These are phyloP conservation scores for Mesochorus sp. DNA, from an alignment of 2,888 invertebrate species.

Conservation along the genomic window DNA sequence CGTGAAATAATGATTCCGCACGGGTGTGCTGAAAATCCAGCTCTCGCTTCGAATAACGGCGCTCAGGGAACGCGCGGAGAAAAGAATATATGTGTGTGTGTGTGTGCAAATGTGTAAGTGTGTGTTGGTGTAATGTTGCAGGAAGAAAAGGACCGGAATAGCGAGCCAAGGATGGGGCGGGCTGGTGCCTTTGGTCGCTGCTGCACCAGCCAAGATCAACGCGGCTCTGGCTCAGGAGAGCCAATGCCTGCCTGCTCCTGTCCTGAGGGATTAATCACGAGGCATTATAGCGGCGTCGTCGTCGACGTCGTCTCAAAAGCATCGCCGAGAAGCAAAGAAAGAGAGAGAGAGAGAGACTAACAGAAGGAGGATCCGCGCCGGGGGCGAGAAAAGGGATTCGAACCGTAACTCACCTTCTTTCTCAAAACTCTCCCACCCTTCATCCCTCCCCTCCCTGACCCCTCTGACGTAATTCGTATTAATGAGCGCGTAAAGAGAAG, in stretches of 20 bases:
- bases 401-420: conserved; percentile 74
- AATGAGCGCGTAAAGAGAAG: conserved; percentile 75
- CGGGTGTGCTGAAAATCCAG: conserved; percentile 55
- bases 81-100: neutral
- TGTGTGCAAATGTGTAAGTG: too few species aligned
- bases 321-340: conserved; percentile 62
- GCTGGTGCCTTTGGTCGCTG: conserved; percentile 4
- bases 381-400: conserved; percentile 26
- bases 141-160: conserved; percentile 6
- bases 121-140: too few species aligned
- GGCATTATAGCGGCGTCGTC: conserved; percentile 76
- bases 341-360: conserved; percentile 55
- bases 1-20: conserved; percentile 74
- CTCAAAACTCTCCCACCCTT: conserved; percentile 66
- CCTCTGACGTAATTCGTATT: conserved; percentile 73
- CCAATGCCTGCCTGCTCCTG: conserved; percentile 67
- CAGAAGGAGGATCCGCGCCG: neutral
- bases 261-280: conserved; percentile 79
- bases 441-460: conserved; percentile 66
- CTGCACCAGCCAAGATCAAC: conserved; percentile 59
- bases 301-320: conserved; percentile 74
- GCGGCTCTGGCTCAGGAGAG: conserved; percentile 68
- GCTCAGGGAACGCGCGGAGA: conserved; percentile 14
- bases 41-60: conserved; percentile 64
- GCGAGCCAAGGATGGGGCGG: conserved; percentile 10